Evolutionary conservation across 2,888 invertebrate genomes (phyloP), one percentile per base, ranked within the genome.

Genomic region (Heliconius aoede): DNA sequence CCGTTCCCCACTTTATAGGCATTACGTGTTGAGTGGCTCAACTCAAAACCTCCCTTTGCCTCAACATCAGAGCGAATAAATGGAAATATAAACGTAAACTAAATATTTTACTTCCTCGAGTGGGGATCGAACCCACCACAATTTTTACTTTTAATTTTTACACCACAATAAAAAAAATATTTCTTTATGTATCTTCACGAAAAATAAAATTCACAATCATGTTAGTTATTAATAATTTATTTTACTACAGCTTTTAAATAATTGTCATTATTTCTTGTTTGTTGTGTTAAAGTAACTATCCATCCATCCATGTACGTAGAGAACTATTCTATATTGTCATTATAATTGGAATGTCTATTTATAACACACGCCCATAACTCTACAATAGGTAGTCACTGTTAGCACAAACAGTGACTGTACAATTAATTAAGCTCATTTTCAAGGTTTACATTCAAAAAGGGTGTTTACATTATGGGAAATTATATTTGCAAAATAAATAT

Each of bases 261-360:
- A 26, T 26, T 21, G 36, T 5, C n/a, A 55, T 4, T n/a, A 55
- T 60, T 28, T 64, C 4, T 64, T 36, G 36, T 64, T 36, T 64
- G 36, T 36, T 13, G 64, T 36, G 21, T 5, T 36, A 21, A 46
- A 46, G 46, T n/a, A 55, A n/a, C 8, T 55, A 55, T 55, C 8
- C 8, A 55, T n/a, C n/a, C n/a, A 9, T 55, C 55, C 1, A 55
- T 3, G 3, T n/a, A 32, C 13, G 21, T 64, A 13, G 26, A 62
- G 30, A 32, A 65, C 36, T 65, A 36, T 65, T 24, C 11, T 24
- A 36, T 65, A 36, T 65, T 65, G 65, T 36, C 65, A 24, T 40
- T 40, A 7, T 65, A 65, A 65, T 40, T 65, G 65, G 24, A 65
- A 65, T 65, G 65, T 65, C 65, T 65, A 65, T 65, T 65, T 65